Evolutionary conservation across 1,140 invertebrate species (phyloP).

Genomic region (Platyscapa corneri): DNA sequence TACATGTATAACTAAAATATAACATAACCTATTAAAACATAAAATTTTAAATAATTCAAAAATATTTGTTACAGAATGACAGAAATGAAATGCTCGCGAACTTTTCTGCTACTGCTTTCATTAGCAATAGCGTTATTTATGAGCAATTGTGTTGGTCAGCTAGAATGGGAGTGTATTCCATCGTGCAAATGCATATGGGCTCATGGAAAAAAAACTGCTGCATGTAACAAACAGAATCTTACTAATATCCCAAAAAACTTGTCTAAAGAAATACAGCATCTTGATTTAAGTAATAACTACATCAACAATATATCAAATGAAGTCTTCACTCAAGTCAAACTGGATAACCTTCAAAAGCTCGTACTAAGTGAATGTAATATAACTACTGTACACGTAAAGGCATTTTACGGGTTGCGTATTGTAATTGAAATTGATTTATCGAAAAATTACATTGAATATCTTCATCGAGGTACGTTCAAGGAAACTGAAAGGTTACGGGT

Average conservation of each 20-base stretch:
- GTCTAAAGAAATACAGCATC: constrained; percentile 77
- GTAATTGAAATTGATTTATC: constrained; percentile 91
- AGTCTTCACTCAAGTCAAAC: constrained; percentile 81
- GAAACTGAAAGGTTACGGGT: constrained; percentile 81
- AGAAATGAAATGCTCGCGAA: constrained; percentile 21
- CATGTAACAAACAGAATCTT: constrained; percentile 81
- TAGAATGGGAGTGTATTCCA: constrained; percentile 77
- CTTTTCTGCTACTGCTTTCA: neutral
- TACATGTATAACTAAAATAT: no score
- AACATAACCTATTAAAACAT: neutral
- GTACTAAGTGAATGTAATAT: constrained; percentile 83
- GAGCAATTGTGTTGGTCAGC: constrained; percentile 61
- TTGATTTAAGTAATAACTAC: constrained; percentile 84
- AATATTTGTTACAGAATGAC: constrained; percentile 25
- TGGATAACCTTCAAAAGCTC: constrained; percentile 88
- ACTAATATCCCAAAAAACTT: constrained; percentile 81
- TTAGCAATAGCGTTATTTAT: constrained; percentile 50
- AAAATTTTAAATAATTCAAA: neutral
- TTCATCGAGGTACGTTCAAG: constrained; percentile 83
- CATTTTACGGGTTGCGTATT: constrained; percentile 84
- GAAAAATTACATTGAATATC: constrained; percentile 81
- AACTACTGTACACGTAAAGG: constrained; percentile 80
- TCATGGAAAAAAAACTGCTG: constrained; percentile 86
- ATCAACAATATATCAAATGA: constrained; percentile 79
- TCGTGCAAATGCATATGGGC: constrained; percentile 86